Base-by-base conservation (phyloP, 2,888 invertebrate species). In the Cylindroiulus punctatus region DNA sequence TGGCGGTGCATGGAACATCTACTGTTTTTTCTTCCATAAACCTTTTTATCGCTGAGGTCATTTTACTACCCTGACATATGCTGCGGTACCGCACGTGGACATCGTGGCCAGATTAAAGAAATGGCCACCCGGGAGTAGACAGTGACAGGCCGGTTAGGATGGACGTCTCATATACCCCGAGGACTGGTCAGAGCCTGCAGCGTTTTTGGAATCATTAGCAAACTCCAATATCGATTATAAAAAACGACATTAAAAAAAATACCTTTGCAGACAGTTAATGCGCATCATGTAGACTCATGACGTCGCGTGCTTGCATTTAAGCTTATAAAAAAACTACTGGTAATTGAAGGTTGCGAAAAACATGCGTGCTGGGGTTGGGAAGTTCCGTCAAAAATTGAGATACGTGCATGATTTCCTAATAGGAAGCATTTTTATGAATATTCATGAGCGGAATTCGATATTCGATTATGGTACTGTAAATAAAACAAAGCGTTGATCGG, bases 61-160 rank as follows among this genome's bases (percentile, higher is more conserved):
- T 47, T 47, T 47, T 47, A 47, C 47, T 47, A 47, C 47, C 47
- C 47, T 47, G 47, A 47, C 47, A 47, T 47, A 47, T 47, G 47
- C 47, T 47, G 47, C 47, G 14, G 12, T 10, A 10, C 47, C 47
- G 47, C 47, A 47, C 47, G 17, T 47, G 47, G 47, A 17, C 47
- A 12, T 47, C 3, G 47, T 47, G 47, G 47, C 17, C 47, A 7
- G 47, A 47, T 47, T 47, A 47, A 47, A 47, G 47, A 47, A 47
- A 47, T 12, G 47, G 47, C 47, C 47, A 47, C 47, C 7, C 47
- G 47, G 12, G 47, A 47, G 12, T 47, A 47, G 47, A 47, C 47
- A 47, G 12, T 47, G 47, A 47, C 47, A 47, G 47, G 12, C 3
- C 47, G 12, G 14, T 47, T 17, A 47, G 12, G 17, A 4, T 47